Conservation (phyloP, 2,888 invertebrate genomes). For the Drosophila acutilabella region DNA sequence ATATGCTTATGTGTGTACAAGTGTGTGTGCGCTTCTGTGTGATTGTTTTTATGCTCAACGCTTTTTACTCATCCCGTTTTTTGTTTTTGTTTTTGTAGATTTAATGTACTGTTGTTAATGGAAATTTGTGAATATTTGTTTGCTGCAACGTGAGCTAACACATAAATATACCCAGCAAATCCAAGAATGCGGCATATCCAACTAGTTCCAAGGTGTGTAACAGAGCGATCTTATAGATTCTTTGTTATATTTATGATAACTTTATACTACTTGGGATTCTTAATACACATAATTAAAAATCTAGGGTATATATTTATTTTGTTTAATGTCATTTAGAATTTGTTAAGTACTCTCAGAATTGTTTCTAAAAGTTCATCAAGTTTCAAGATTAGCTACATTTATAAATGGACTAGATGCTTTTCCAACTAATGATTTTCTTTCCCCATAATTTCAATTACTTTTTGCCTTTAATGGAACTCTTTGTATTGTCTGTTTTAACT, state of each 20-base stretch:
- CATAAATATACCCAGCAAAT: constrained; percentile 5
- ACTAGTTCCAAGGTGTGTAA: too few species aligned
- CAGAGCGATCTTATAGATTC: too few species aligned
- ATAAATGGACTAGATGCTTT: not conserved
- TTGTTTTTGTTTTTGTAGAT: constrained; percentile 27
- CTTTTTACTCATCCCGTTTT: constrained; percentile 23
- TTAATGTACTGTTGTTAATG: constrained; percentile 65
- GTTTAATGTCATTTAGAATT: too few species aligned
- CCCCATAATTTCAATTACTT: constrained; percentile 12
- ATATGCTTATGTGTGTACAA: constrained; percentile 14
- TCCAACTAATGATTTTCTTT: not conserved
- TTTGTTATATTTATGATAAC: too few species aligned
- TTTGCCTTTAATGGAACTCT: not conserved
- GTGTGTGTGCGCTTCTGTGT: constrained; percentile 27
- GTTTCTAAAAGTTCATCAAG: too few species aligned
- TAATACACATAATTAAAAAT: too few species aligned
- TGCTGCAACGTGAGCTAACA: constrained; percentile 34
- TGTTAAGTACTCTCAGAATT: too few species aligned
- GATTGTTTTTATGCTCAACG: constrained; percentile 31
- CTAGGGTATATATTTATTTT: too few species aligned
- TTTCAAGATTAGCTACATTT: too few species aligned
- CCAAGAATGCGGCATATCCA: not conserved
- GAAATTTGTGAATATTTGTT: constrained; percentile 56
- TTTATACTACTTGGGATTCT: too few species aligned
- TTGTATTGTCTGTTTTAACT: constrained; percentile 8